phyloP scores from a whole-genome alignment of 1,140 invertebrate species.

The Choristoneura fumiferana region DNA sequence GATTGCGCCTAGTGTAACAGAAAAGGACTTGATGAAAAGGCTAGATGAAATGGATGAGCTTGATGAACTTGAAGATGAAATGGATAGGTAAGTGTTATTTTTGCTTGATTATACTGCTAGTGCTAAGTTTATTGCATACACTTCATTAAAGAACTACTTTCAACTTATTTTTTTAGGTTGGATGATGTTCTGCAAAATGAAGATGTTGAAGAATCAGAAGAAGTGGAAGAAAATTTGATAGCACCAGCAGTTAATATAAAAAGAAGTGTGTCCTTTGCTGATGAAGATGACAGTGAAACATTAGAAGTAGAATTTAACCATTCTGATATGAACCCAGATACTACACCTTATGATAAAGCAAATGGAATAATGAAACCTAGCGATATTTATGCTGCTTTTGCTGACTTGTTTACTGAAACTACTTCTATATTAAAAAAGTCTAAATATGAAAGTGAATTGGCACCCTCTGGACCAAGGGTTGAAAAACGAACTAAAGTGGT shows the following conservation, averaged over 20 bases:
- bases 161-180: conserved; percentile 38
- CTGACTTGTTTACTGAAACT: conserved; percentile 46
- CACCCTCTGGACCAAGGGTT: neutral
- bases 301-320: conserved; percentile 64
- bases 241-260: conserved; percentile 30
- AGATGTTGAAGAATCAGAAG: conserved; percentile 30
- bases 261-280: conserved; percentile 63
- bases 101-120: neutral
- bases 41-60: conserved; percentile 80
- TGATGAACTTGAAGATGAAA: conserved; percentile 80
- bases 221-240: conserved; percentile 12
- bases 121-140: neutral
- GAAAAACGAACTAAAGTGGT: conserved; percentile 6
- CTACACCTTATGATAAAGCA: conserved; percentile 38
- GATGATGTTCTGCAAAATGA: conserved; percentile 52
- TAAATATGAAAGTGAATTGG: conserved; percentile 36
- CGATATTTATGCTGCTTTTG: conserved; percentile 62
- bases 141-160: too few relatives aligned
- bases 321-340: conserved; percentile 40
- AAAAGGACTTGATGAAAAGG: conserved; percentile 71
- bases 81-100: conserved; percentile 55
- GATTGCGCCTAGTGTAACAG: conserved; percentile 54
- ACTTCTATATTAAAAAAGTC: conserved; percentile 70
- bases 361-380: conserved; percentile 62
- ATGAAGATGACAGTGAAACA: conserved; percentile 59